phyloP scores from a whole-genome alignment of 2,113 vertebrate genomes.

The Tetrao urogallus region DNA sequence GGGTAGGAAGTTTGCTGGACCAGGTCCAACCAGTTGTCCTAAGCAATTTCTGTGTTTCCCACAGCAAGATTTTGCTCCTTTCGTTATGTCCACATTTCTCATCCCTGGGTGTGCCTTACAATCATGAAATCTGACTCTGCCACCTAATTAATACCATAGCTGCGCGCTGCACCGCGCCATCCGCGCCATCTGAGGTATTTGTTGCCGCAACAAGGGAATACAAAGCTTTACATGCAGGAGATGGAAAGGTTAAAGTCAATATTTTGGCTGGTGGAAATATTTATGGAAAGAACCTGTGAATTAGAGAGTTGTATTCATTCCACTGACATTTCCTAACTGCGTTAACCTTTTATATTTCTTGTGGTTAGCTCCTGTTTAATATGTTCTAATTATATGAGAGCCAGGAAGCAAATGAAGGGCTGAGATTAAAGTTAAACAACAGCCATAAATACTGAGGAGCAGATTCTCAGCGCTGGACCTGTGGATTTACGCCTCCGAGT shows the following conservation, averaged over 20 bases:
- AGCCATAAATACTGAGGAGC: slow-evolving; percentile 29
- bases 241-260: slow-evolving; percentile 68
- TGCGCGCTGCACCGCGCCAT: not conserved
- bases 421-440: slow-evolving; percentile 60
- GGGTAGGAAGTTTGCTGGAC: not conserved
- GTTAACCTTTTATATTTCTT: slow-evolving; percentile 68
- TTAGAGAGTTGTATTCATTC: slow-evolving; percentile 45
- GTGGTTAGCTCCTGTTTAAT: slow-evolving; percentile 65
- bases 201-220: slow-evolving; percentile 44
- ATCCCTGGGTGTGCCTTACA: slow-evolving; percentile 51
- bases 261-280: slow-evolving; percentile 69
- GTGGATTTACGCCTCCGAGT: not conserved
- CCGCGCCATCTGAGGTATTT: slow-evolving; percentile 15
- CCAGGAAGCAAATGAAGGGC: slow-evolving; percentile 44
- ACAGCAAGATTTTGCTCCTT: not conserved
- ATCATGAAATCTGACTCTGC: slow-evolving; percentile 42
- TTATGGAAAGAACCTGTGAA: slow-evolving; percentile 55
- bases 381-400: slow-evolving; percentile 60
- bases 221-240: slow-evolving; percentile 45
- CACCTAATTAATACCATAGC: slow-evolving; percentile 63
- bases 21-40: not conserved
- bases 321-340: slow-evolving; percentile 63
- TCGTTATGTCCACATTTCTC: not conserved
- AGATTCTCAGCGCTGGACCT: not conserved
- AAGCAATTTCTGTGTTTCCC: not conserved